These are phyloP conservation scores for Champsocephalus gunnari DNA, from an alignment of 2,797 vertebrate genomes.

Conservation along the genomic window DNA sequence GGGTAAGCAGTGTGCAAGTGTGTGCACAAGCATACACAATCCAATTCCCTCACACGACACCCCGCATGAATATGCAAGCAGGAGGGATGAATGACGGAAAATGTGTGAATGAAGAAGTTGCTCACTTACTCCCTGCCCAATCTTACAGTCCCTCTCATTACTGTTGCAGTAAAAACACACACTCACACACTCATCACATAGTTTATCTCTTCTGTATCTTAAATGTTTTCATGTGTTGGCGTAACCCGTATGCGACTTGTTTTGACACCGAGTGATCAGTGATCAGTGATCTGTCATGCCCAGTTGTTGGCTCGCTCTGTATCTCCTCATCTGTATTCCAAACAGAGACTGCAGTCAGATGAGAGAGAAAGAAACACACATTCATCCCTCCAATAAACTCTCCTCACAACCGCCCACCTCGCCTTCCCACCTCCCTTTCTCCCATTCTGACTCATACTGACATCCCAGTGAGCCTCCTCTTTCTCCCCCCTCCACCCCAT, in stretches of 20 bases:
- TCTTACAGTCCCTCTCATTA: constrained; percentile 26
- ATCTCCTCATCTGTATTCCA: constrained; percentile 80
- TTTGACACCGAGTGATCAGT: constrained; percentile 6
- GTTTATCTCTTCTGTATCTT: neutral
- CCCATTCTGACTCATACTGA: constrained; percentile 86
- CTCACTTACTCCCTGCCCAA: constrained; percentile 25
- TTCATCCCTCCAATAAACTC: constrained; percentile 65
- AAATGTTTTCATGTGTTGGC: constrained; percentile 18
- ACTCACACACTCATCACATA: neutral
- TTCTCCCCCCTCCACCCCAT: constrained; percentile 9
- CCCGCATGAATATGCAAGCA: constrained; percentile 55
- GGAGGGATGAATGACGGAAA: constrained; percentile 45
- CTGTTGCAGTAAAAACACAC: constrained; percentile 4
- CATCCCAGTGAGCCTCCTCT: constrained; percentile 80
- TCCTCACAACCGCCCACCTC: constrained; percentile 72
- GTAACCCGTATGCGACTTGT: constrained; percentile 32
- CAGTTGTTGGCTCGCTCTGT: constrained; percentile 62
- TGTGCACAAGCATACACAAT: constrained; percentile 42
- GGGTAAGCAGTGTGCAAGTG: constrained; percentile 33
- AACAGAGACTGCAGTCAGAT: constrained; percentile 79
- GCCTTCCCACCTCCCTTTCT: constrained; percentile 76
- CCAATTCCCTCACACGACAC: constrained; percentile 49
- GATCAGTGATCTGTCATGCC: constrained; percentile 47
- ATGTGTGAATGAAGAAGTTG: constrained; percentile 55
- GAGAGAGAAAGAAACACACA: constrained; percentile 65